Conservation (phyloP, 2,888 invertebrate genomes). For the Drosophila phalerata region DNA sequence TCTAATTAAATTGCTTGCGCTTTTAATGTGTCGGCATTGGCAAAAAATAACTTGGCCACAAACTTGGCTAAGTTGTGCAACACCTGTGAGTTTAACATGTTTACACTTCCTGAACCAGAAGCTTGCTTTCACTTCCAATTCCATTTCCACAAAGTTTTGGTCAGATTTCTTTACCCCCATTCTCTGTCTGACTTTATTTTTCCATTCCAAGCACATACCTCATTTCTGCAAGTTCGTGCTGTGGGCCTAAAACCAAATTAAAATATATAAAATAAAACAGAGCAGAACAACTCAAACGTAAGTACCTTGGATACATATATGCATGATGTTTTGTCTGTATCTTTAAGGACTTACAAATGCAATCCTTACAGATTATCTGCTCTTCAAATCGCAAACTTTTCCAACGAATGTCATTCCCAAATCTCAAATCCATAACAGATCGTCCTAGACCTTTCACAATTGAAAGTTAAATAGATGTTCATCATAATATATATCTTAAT, state of each 20-base stretch:
- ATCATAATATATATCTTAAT: not conserved
- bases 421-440: slow-evolving; percentile 17
- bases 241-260: slow-evolving; percentile 30
- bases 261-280: too few relatives aligned
- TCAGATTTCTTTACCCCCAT: slow-evolving; percentile 23
- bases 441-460: slow-evolving; percentile 16
- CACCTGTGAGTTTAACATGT: slow-evolving; percentile 64
- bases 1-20: slow-evolving; percentile 66
- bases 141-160: slow-evolving; percentile 51
- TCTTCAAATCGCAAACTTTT: slow-evolving; percentile 58
- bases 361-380: not conserved
- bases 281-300: slow-evolving; percentile 32
- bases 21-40: slow-evolving; percentile 53
- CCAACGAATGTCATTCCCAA: slow-evolving; percentile 4
- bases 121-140: slow-evolving; percentile 18
- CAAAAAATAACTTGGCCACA: slow-evolving; percentile 29
- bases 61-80: slow-evolving; percentile 47
- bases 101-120: slow-evolving; percentile 48
- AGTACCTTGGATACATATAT: slow-evolving; percentile 1
- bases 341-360: not conserved
- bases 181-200: slow-evolving; percentile 32
- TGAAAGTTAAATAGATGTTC: not conserved
- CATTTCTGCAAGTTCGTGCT: slow-evolving; percentile 51
- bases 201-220: slow-evolving; percentile 72
- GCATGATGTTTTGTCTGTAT: slow-evolving; percentile 21